Evolutionary conservation across 2,888 invertebrate genomes (phyloP).

Genomic region (Ochropleura plecta): DNA sequence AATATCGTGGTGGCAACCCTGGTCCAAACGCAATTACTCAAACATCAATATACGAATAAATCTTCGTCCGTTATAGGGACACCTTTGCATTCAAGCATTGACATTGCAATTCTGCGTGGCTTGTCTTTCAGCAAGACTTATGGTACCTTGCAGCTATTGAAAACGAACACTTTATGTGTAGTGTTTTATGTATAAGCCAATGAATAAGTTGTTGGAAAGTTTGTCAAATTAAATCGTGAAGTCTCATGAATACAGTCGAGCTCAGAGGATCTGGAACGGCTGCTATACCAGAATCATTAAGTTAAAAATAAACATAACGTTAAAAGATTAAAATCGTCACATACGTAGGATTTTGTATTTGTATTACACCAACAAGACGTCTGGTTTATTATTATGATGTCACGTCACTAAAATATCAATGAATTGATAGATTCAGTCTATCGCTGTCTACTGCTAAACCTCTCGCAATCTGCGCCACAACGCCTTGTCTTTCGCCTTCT

Average conservation of each 20-base stretch:
- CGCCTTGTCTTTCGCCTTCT: no score
- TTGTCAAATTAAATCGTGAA: conserved; percentile 37
- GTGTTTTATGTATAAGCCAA: conserved; percentile 50
- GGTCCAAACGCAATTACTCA: conserved; percentile 64
- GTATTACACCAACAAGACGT: not conserved
- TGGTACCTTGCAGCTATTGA: conserved; percentile 59
- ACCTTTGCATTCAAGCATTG: conserved; percentile 66
- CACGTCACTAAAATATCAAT: not conserved
- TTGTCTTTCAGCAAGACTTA: conserved; percentile 66
- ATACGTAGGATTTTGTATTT: not conserved
- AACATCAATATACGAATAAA: conserved; percentile 68
- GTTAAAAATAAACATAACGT: no score
- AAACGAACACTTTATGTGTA: conserved; percentile 58
- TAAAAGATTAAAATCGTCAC: no score
- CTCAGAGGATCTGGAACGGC: not conserved
- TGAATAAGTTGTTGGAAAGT: conserved; percentile 56
- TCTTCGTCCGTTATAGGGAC: conserved; percentile 65
- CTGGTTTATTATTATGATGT: not conserved
- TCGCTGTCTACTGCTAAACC: not conserved
- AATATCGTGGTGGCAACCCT: not conserved
- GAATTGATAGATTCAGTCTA: no score
- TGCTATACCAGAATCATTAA: no score
- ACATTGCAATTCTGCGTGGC: conserved; percentile 69
- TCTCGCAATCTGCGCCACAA: no score
- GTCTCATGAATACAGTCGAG: not conserved